Base-by-base conservation (phyloP, 1,140 invertebrate genomes). In the Achroia grisella region DNA sequence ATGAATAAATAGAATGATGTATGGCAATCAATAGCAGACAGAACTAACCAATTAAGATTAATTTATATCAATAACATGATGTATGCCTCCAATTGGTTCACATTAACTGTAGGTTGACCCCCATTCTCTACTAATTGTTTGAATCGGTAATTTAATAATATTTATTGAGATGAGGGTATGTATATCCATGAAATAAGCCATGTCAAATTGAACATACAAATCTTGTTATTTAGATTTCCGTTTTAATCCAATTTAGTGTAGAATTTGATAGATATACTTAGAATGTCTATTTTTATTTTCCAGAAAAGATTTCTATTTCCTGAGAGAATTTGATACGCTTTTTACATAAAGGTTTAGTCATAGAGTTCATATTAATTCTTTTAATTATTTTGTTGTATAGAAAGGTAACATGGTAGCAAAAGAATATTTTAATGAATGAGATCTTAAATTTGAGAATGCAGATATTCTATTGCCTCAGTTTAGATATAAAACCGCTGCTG, bases 31-130 rank as follows among this genome's bases (percentile, higher is more conserved):
- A 32, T 37, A 37, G 37, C 15, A 44, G 23, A 39, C 39, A 42
- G 11, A 53, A 31, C 33, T 5, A 11, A 33, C n/a, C 54, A 53
- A 53, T 61, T 54, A 57, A 62, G 48, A 50, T 62, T 62, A 62
- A 62, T 62, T 53, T 52, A 51, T 47, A 34, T 37, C 46, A 56
- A 53, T 60, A 55, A 53, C 42, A 29, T 35, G 39, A 50, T 46
- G 41, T 39, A 41, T 46, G 32, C 10, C 48, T 31, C 50, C 52
- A 62, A 62, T 62, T 62, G 58, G 10, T 49, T 29, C 31, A 17
- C 14, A 50, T 40, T 39, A 34, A 44, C 29, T 37, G 17, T 44
- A 39, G 37, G 39, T 33, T 34, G 17, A 39, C 35, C 30, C 36
- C 11, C 35, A 37, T 37, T 37, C n/a, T 35, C 15, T 42, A 1